A percentile compares a stretch with the other conserved stretches of the same genome.
phyloP scores from a whole-genome alignment of 2,113 vertebrate species.

The Miniopterus natalensis region DNA sequence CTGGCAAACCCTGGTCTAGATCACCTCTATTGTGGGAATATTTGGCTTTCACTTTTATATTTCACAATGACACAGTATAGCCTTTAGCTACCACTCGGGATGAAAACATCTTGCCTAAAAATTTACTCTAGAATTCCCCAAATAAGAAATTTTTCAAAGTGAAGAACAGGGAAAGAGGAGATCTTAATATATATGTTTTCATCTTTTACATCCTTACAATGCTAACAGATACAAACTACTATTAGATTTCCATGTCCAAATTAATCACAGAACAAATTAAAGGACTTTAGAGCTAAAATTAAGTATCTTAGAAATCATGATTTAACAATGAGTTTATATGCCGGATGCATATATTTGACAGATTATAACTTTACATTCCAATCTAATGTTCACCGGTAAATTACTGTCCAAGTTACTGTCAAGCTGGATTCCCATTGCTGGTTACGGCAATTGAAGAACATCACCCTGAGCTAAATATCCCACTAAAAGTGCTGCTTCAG shows the following conservation, averaged over 20 bases:
- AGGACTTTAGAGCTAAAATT: slow-evolving; percentile 43
- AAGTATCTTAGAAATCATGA: neutral
- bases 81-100: slow-evolving; percentile 39
- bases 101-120: slow-evolving; percentile 47
- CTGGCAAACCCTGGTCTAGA: neutral
- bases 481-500: neutral
- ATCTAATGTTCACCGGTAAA: neutral
- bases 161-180: neutral
- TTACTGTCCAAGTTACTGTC: slow-evolving; percentile 7
- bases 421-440: neutral
- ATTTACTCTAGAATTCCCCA: slow-evolving; percentile 30
- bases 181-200: neutral
- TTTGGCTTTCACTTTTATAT: slow-evolving; percentile 25
- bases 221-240: neutral
- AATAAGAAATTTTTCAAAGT: slow-evolving; percentile 9
- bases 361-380: slow-evolving; percentile 39
- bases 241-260: neutral
- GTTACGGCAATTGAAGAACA: neutral
- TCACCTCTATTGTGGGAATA: neutral
- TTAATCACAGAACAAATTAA: slow-evolving; percentile 44
- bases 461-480: neutral
- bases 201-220: slow-evolving; percentile 14
- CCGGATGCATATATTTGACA: slow-evolving; percentile 10
- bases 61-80: slow-evolving; percentile 29
- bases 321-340: slow-evolving; percentile 40